These are phyloP conservation scores for Stratiolaelaps scimitus DNA, from an alignment of 1,140 invertebrate species.

Conservation along the genomic window DNA sequence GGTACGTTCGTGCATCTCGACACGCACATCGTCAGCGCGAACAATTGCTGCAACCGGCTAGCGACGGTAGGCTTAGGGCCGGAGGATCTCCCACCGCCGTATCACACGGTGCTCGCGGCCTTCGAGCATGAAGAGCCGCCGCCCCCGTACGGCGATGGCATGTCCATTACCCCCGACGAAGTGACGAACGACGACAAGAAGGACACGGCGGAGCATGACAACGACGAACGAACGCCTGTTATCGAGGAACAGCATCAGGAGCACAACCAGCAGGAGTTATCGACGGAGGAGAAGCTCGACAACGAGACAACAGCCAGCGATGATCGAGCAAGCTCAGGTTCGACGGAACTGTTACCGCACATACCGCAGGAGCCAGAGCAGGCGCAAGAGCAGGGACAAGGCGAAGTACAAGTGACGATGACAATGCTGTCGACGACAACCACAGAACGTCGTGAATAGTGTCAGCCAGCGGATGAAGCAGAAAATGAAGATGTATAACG, in stretches of 20 bases:
- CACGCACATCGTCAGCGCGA: constrained; percentile 19
- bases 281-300: too few species aligned
- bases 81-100: constrained; percentile 18
- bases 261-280: too few species aligned
- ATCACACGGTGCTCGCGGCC: constrained; percentile 22
- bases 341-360: too few species aligned
- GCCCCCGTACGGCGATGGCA: constrained; percentile 16
- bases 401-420: too few species aligned
- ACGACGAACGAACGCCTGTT: neutral
- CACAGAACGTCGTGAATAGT: too few species aligned
- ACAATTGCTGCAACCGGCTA: constrained; percentile 18
- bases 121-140: constrained; percentile 24
- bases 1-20: constrained; percentile 26
- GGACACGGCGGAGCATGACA: neutral
- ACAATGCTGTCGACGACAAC: too few species aligned
- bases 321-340: too few species aligned
- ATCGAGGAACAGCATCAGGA: neutral
- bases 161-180: constrained; percentile 6
- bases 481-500: too few species aligned
- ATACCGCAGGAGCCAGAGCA: too few species aligned
- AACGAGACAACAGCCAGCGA: too few species aligned
- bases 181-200: neutral
- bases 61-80: neutral
- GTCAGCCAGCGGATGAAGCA: too few species aligned
- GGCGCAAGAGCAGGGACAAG: too few species aligned